phyloP scores from a whole-genome alignment of 2,113 vertebrate genomes.

The Machaerirhynchus nigripectus region DNA sequence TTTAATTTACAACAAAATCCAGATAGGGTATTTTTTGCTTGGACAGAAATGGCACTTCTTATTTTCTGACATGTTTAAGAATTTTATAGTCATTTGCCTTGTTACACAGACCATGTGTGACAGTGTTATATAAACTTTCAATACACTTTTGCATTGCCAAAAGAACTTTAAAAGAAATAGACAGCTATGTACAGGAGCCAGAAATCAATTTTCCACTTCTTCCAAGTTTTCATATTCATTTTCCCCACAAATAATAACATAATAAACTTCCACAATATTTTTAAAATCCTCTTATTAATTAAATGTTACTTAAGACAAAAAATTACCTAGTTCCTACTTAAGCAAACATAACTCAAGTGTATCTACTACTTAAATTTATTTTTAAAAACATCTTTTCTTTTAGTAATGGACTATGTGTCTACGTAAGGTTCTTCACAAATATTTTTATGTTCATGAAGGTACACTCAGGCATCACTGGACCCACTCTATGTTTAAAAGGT shows the following conservation, averaged over 20 bases:
- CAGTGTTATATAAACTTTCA: background rate
- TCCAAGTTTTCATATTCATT: background rate
- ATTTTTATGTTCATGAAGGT: background rate
- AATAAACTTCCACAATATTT: background rate
- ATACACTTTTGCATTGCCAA: background rate
- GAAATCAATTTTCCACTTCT: background rate
- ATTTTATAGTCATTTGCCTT: background rate
- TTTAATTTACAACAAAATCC: background rate
- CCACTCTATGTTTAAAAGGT: background rate
- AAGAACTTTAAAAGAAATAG: background rate
- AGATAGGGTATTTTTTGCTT: background rate
- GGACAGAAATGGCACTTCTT: background rate
- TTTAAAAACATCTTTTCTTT: background rate
- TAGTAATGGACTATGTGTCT: background rate
- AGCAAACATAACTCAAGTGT: background rate
- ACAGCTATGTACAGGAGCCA: background rate
- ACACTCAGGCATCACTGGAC: background rate
- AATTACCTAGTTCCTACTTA: background rate
- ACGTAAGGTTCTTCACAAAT: background rate
- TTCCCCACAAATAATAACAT: background rate
- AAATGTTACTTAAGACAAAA: background rate
- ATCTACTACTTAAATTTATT: background rate
- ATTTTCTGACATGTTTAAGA: background rate
- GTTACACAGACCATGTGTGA: background rate
- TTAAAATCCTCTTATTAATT: background rate